These are phyloP conservation scores for Ceramica pisi DNA, from an alignment of 2,888 invertebrate genomes.

Conservation along the genomic window DNA sequence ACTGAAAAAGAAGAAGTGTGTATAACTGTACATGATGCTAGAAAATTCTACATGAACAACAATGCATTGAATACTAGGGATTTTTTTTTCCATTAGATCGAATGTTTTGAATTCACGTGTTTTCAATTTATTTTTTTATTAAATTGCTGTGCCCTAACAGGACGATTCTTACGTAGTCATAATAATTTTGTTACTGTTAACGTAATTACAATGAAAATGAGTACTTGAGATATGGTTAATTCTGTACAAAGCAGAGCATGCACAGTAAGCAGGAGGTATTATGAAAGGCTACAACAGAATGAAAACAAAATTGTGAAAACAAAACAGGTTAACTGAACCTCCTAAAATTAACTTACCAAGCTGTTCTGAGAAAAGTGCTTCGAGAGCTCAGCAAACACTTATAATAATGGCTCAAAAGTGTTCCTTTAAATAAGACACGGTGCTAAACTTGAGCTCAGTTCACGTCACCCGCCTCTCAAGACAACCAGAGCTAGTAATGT, in stretches of 20 bases:
- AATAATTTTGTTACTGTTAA: too few relatives aligned
- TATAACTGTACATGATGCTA: not conserved
- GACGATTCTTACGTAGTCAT: too few relatives aligned
- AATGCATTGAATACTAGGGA: not conserved
- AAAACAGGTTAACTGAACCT: not conserved
- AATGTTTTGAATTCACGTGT: too few relatives aligned
- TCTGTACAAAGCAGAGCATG: too few relatives aligned
- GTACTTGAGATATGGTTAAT: too few relatives aligned
- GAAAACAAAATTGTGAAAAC: not conserved
- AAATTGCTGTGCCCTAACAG: too few relatives aligned
- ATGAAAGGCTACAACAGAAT: not conserved
- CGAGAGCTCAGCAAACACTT: not conserved
- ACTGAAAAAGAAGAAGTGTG: not conserved
- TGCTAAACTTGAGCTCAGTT: not conserved
- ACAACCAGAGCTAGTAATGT: constrained; percentile 25
- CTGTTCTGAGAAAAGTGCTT: not conserved
- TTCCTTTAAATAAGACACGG: not conserved
- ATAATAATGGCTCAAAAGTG: not conserved
- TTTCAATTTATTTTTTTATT: too few relatives aligned
- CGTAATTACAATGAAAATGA: too few relatives aligned
- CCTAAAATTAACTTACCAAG: not conserved
- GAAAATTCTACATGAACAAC: not conserved
- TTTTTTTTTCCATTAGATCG: too few relatives aligned
- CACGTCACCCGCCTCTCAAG: not conserved
- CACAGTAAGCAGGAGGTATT: too few relatives aligned